Evolutionary conservation across 2,113 vertebrate species (phyloP), one percentile per base, ranked within the genome.

Genomic region (Platichthys stellatus): DNA sequence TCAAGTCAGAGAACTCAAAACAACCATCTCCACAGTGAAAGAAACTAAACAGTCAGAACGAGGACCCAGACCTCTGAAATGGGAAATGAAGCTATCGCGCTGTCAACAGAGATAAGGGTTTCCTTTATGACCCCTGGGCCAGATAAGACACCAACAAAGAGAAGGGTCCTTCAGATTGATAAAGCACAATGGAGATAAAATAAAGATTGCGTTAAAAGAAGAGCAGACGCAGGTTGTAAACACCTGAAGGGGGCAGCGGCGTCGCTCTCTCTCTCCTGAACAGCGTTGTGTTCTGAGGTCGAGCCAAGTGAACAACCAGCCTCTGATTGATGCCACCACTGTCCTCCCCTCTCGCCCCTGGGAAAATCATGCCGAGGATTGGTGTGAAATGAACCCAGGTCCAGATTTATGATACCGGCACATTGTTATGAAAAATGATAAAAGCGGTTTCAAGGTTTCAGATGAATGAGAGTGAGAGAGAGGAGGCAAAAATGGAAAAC

Each of bases 381-480:
- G 59, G 69, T 71, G 75, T 54, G 69, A 82, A 71, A 85, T 76
- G 51, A 89, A 72, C 71, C 79, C 21, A 0, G 31, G 54, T 71
- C 63, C 53, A 75, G 74, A 89, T 92, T 85, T 77, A 90, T 76
- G 74, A 82, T 75, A 69, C 51, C 56, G 23, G 21, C 17, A 51
- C 70, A 71, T 53, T 79, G 81, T 87, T 86, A 75, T 83, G 81
- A 88, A 84, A 89, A 91, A 83, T 78, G 47, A 81, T 62, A 57
- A 57, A 83, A 80, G 61, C 24, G 0, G 54, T 67, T 77, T 83
- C 69, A 78, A 86, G 85, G 78, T 84, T 87, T 71, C 45, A 69
- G 65, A 69, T 82, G 76, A 80, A 81, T 57, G 68, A 78, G 63
- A 72, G 35, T 0, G 59, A 59, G 53, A 51, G 58, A 51, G 58